Conservation (phyloP, 1,140 invertebrate genomes). For the Littorina saxatilis region DNA sequence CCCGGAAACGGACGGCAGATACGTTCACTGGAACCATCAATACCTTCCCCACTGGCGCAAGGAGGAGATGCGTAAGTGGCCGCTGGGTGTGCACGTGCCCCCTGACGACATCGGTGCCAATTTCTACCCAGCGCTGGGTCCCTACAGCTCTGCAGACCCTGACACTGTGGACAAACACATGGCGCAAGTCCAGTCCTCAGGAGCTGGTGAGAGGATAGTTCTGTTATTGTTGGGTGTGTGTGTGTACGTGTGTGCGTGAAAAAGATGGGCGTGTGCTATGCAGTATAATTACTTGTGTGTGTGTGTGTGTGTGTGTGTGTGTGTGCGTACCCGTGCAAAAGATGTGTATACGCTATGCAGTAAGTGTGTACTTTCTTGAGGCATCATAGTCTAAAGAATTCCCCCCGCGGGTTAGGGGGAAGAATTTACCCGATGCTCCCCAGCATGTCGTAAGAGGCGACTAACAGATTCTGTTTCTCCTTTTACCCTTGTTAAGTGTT, state of each 20-base stretch:
- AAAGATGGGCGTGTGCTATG: not conserved
- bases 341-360: too few relatives aligned
- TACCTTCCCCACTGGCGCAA: constrained; percentile 75
- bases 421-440: too few relatives aligned
- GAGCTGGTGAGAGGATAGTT: constrained; percentile 64
- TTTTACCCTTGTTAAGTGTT: too few relatives aligned
- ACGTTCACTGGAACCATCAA: constrained; percentile 77
- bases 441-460: too few relatives aligned
- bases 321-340: too few relatives aligned
- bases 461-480: too few relatives aligned
- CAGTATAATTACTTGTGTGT: not conserved
- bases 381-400: too few relatives aligned
- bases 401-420: too few relatives aligned
- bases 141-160: constrained; percentile 76
- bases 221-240: not conserved
- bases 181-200: constrained; percentile 71
- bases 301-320: too few relatives aligned
- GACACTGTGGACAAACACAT: constrained; percentile 74
- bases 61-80: constrained; percentile 64
- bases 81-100: constrained; percentile 70
- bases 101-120: constrained; percentile 77
- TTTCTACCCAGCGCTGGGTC: constrained; percentile 76
- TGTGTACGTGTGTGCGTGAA: not conserved
- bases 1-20: constrained; percentile 73
- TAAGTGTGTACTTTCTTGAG: too few relatives aligned